phyloP scores from a whole-genome alignment of 1,140 invertebrate genomes.

The Oscheius sp. region DNA sequence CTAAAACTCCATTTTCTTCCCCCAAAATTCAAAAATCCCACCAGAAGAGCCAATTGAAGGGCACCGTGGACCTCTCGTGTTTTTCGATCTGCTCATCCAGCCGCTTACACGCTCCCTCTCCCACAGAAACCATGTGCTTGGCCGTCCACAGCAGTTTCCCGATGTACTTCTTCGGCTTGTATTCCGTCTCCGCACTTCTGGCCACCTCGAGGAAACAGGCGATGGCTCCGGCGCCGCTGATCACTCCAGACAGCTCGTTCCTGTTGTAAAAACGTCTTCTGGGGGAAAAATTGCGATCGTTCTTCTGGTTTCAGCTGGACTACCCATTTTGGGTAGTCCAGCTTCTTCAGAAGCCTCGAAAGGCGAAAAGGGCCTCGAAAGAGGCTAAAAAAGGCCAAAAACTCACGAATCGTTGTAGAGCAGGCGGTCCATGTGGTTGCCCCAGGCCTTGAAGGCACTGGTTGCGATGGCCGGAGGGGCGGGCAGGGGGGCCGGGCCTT shows the following conservation, averaged over 20 bases:
- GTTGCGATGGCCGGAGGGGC: neutral
- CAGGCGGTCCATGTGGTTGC: neutral
- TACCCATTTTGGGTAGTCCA: no score
- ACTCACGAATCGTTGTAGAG: neutral
- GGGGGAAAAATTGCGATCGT: no score
- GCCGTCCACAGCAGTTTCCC: slow-evolving; percentile 1
- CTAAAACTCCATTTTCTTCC: slow-evolving; percentile 12
- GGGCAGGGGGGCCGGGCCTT: neutral
- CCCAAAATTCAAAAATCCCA: no score
- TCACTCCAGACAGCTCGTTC: neutral
- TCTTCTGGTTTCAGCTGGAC: no score
- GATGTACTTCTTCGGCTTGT: neutral
- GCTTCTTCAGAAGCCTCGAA: no score
- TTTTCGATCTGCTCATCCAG: slow-evolving; percentile 14
- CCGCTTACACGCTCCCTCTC: slow-evolving; percentile 5
- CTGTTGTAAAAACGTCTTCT: neutral
- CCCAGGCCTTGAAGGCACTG: slow-evolving; percentile 3
- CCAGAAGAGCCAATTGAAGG: slow-evolving; percentile 8
- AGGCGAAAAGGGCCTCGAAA: no score
- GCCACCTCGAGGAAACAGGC: slow-evolving; percentile 10
- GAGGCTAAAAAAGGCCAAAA: no score
- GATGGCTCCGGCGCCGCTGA: neutral
- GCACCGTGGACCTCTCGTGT: neutral
- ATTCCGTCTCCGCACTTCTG: neutral
- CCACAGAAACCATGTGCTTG: slow-evolving; percentile 13